phyloP scores from a whole-genome alignment of 1,140 invertebrate genomes.

The Pararge aegeria region DNA sequence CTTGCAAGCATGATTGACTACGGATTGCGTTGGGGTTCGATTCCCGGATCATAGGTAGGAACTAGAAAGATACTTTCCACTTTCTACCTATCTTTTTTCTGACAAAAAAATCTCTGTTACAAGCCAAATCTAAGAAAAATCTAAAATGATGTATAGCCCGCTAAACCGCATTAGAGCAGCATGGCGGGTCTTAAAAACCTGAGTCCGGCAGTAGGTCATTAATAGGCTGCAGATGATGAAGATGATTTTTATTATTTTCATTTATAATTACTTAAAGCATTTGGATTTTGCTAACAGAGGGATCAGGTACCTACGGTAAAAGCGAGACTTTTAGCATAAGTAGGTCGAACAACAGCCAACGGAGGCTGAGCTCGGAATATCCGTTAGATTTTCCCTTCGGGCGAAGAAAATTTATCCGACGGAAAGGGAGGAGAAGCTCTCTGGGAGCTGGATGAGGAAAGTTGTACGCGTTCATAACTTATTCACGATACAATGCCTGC shows the following conservation, averaged over 20 bases:
- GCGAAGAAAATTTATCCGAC: slow-evolving; percentile 23
- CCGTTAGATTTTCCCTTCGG: slow-evolving; percentile 38
- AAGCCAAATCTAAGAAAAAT: too few relatives aligned
- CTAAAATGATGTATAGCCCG: too few relatives aligned
- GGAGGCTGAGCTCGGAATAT: slow-evolving; percentile 40
- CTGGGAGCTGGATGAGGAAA: slow-evolving; percentile 38
- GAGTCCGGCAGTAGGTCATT: too few relatives aligned
- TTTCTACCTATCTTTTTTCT: too few relatives aligned
- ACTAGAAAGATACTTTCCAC: too few relatives aligned
- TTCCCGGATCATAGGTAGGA: too few relatives aligned
- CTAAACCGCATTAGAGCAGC: too few relatives aligned
- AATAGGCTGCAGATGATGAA: not conserved
- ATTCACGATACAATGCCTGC: slow-evolving; percentile 65
- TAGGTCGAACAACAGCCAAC: slow-evolving; percentile 54
- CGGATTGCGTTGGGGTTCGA: too few relatives aligned
- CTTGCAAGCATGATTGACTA: too few relatives aligned
- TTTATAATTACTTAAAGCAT: slow-evolving; percentile 13
- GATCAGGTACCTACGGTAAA: slow-evolving; percentile 57
- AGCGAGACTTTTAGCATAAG: slow-evolving; percentile 58
- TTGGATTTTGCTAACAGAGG: slow-evolving; percentile 45
- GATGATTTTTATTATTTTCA: not conserved
- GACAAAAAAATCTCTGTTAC: too few relatives aligned
- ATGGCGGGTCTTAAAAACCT: too few relatives aligned
- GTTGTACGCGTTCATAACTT: slow-evolving; percentile 63
- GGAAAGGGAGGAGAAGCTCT: slow-evolving; percentile 35